Base-by-base conservation (phyloP, 37 sponge, comb jelly and placozoan genomes). In the Beroe ovata region DNA sequence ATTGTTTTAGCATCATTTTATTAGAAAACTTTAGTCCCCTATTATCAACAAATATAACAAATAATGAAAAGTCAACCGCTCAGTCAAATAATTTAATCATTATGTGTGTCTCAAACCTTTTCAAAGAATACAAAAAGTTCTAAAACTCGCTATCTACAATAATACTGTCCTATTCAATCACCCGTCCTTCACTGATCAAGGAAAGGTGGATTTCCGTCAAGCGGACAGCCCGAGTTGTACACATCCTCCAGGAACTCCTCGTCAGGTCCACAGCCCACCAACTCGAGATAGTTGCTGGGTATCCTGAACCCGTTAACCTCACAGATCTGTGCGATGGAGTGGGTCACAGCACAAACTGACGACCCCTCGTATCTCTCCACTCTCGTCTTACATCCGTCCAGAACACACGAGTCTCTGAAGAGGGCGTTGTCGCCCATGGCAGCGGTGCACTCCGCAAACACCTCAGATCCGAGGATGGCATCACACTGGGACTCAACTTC, bases 331-430 rank as follows among this genome's bases (percentile, higher is more conserved):
- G 71, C 71, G 20, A 69, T 8, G 19, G 71, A 36, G 35, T 8
- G 3, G 3, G 71, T 25, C 38, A 35, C 18, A 6, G 71, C 71
- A 69, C 71, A 69, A 14, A 36, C 38, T 1, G 71, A 25, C 35
- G 18, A 25, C 71, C 71, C 71, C 71, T 69, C 71, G 25, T 69
- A 69, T 8, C 71, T 35, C 20, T 29, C 38, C 38, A 69, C 71
- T 8, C 32, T 2, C 3, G 71, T 25, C 18, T 29, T 19, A 20
- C 71, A 69, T 2, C 36, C 38, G 38, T 69, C 71, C 38, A 69
- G 3, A 6, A 69, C 25, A 34, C 71, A 69, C 4, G 71, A 29
- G 8, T 69, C 71, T 25, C 71, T 69, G 71, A 25, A 69, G n/a
- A n/a, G n/a, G 71, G 6, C 26, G 8, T 29, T 29, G 6, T 1